Conservation (phyloP, 2,888 invertebrate species). For the Rhagophthalmus giganteus region DNA sequence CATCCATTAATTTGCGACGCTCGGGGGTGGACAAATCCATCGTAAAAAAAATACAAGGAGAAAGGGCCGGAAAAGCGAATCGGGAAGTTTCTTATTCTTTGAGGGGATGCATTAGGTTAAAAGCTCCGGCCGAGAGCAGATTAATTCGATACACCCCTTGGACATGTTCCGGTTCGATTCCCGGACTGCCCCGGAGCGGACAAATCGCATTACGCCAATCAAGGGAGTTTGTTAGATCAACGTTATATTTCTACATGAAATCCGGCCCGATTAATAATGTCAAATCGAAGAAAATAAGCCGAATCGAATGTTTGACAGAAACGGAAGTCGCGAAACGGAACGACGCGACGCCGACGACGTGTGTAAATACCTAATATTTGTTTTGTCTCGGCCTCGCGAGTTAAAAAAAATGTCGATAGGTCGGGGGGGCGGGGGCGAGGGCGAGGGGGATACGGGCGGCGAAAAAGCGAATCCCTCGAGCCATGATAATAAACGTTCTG, state of each 20-base stretch:
- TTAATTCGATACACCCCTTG: constrained; percentile 45
- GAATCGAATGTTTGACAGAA: too few relatives aligned
- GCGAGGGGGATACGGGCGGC: too few relatives aligned
- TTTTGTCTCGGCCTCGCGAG: too few relatives aligned
- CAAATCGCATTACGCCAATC: constrained; percentile 37
- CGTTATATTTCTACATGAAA: constrained; percentile 18
- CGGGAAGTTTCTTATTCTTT: constrained; percentile 39
- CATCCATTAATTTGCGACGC: neutral
- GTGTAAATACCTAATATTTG: too few relatives aligned
- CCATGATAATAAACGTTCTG: too few relatives aligned
- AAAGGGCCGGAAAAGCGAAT: constrained; percentile 18
- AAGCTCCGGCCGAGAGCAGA: constrained; percentile 43
- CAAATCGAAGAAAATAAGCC: constrained; percentile 2
- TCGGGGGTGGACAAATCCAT: constrained; percentile 5
- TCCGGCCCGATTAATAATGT: constrained; percentile 5
- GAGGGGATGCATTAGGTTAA: constrained; percentile 46
- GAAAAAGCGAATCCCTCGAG: too few relatives aligned
- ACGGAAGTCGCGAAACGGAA: too few relatives aligned
- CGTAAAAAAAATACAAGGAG: constrained; percentile 14
- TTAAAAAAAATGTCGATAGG: too few relatives aligned
- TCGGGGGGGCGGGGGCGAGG: too few relatives aligned
- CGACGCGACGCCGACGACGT: too few relatives aligned
- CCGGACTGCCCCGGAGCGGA: constrained; percentile 23
- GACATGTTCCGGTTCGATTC: constrained; percentile 43
- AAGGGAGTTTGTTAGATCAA: constrained; percentile 28